Base-by-base conservation (phyloP, 92 coral and sea anemone species). In the Parazoanthus atlanticus region DNA sequence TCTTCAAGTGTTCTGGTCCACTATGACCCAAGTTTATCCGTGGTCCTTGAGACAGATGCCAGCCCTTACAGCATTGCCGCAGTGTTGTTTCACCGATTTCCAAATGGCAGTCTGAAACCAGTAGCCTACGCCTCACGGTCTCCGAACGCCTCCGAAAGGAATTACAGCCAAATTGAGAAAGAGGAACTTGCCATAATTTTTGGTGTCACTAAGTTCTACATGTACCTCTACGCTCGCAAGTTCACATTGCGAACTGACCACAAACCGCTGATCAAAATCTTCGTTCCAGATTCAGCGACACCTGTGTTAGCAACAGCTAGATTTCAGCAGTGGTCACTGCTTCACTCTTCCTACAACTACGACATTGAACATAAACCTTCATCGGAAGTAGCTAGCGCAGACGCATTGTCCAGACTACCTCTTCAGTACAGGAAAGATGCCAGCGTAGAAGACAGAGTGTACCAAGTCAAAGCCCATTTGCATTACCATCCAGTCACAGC, bases 231-330 rank as follows among this genome's bases (percentile, higher is more conserved):
- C 12, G 80, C 26, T 30, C n/a, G 49, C 15, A 76, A 36, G 46
- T 76, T 38, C 28, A 76, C n/a, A 31, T 56, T 73, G 4, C 38
- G 78, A 11, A 73, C 78, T 8, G 80, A 76, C 28, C 80, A 76
- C 49, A 40, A 76, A 26, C 54, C 80, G 8, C 47, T 90, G 76
- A 80, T 86, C 7, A 92, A 93, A 86, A 84, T 93, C 10, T 85
- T 90, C 28, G 93, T 92, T n/a, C 93, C 92, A 67, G 92, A 86
- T 36, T 5, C 78, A 73, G 3, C 78, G 23, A 13, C 41, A 6
- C 85, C 90, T 29, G 90, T 79, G 31, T 64, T 88, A 12, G 86
- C 56, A 64, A 78, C 90, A 31, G 89, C 89, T 8, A 71, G 74
- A n/a, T 26, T 76, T n/a, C 89, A 38, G 43, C 43, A 6, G 43